Percentiles rank a stretch among this genome's conserved stretches.
phyloP scores from a whole-genome alignment of 2,888 invertebrate species.

The Xylocampa areola region DNA sequence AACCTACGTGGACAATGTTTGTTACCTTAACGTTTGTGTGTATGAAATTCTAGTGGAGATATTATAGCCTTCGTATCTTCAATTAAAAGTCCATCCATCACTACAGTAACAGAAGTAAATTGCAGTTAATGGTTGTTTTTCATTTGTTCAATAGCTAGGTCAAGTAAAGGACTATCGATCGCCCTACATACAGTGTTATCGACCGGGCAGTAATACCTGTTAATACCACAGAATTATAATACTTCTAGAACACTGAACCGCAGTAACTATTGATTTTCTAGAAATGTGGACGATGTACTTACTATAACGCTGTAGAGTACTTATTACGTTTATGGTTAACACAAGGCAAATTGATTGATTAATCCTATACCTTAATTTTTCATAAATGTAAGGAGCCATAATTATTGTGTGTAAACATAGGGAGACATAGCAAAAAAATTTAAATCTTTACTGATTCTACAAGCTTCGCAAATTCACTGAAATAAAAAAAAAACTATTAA shows the following conservation, averaged over 20 bases:
- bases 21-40: background rate
- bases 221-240: too few relatives aligned
- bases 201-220: constrained; percentile 33
- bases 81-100: constrained; percentile 12
- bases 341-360: constrained; percentile 11
- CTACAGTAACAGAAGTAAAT: background rate
- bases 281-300: constrained; percentile 17
- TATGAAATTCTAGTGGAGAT: too few relatives aligned
- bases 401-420: background rate
- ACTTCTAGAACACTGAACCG: constrained; percentile 17
- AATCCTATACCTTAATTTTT: constrained; percentile 25
- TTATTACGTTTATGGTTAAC: background rate
- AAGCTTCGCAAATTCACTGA: too few relatives aligned
- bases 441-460: too few relatives aligned
- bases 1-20: background rate
- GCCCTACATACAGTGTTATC: constrained; percentile 51
- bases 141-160: constrained; percentile 37
- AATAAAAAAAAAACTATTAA: too few relatives aligned
- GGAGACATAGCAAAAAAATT: too few relatives aligned
- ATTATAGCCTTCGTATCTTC: constrained; percentile 6
- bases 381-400: constrained; percentile 23
- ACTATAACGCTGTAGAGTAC: constrained; percentile 6
- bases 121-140: constrained; percentile 12
- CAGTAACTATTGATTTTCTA: constrained; percentile 40
- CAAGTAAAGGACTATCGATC: constrained; percentile 52